phyloP scores from a whole-genome alignment of 2,113 vertebrate genomes.

The Smithornis capensis region DNA sequence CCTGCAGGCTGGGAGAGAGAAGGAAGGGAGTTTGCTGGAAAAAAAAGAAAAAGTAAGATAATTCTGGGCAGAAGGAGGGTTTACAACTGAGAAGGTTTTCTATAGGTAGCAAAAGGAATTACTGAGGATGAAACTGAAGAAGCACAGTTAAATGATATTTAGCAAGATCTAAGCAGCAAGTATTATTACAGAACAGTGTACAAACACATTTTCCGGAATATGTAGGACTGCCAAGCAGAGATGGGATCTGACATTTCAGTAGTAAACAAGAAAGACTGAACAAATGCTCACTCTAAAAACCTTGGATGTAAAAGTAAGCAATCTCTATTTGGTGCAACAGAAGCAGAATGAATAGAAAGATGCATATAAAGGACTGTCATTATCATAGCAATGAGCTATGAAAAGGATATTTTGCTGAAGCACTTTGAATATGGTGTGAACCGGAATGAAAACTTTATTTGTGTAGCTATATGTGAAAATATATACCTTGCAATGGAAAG shows the following conservation, averaged over 20 bases:
- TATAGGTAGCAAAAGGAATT: background rate
- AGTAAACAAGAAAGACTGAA: background rate
- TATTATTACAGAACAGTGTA: background rate
- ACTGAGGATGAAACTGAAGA: background rate
- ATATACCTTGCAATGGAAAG: background rate
- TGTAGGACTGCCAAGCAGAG: background rate
- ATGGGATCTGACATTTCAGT: background rate
- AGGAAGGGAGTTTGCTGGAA: background rate
- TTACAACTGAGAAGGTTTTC: background rate
- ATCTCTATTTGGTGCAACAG: background rate
- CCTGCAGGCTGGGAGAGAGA: background rate
- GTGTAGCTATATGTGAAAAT: background rate
- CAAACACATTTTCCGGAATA: background rate
- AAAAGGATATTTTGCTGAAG: constrained; percentile 18
- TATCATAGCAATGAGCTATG: constrained; percentile 15
- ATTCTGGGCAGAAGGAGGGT: rapidly evolving
- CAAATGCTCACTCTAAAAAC: background rate
- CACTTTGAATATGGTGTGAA: background rate
- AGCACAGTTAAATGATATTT: background rate
- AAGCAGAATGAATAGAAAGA: background rate
- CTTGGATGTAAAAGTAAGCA: background rate
- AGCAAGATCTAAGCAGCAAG: background rate
- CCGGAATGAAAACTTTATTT: background rate
- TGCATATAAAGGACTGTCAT: background rate
- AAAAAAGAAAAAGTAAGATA: background rate